Evolutionary conservation across 2,888 invertebrate species (phyloP), one percentile per base, ranked within the genome.

Genomic region (Drosophila histrio): DNA sequence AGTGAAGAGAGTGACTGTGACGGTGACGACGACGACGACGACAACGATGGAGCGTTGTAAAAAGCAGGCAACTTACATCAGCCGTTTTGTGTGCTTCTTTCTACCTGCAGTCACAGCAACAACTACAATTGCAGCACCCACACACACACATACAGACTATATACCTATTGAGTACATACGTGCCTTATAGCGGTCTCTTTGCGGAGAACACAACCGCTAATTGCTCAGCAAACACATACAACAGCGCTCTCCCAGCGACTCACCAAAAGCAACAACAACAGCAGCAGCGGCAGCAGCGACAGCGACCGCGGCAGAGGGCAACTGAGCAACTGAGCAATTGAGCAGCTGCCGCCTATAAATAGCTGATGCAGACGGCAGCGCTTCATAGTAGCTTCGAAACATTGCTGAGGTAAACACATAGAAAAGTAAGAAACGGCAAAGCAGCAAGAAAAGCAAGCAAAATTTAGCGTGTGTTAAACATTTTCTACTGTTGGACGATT

Each of bases 321-420:
- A 69, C 28, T 72, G 68, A 63, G 61, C 52, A 52, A n/a, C n/a
- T n/a, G n/a, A n/a, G n/a, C 36, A 54, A 38, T 53, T 36, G 6
- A 9, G 44, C 52, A 22, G 39, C 9, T 32, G 36, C 8, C 62
- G 62, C 50, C 79, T 89, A 89, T 90, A 89, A 81, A 90, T 79
- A 89, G 67, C 58, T 72, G 47, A 46, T 30, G 47, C 60, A 2
- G 46, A 43, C 54, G 57, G 44, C 28, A 61, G 52, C 63, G 36
- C 60, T 50, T 56, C 72, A 85, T 85, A 86, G 87, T 86, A 83
- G 87, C 87, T 83, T 83, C 87, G 83, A 83, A 86, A 85, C 79
- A 79, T 74, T 79, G 80, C 79, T 78, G 81, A 75, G 75, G 63
- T 69, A 79, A 57, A 77, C 72, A 73, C 60, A 71, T 67, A 73